Percentiles rank a stretch among this genome's conserved stretches.
phyloP scores from a whole-genome alignment of 1,140 invertebrate genomes.

The Carcinoscorpius rotundicauda region DNA sequence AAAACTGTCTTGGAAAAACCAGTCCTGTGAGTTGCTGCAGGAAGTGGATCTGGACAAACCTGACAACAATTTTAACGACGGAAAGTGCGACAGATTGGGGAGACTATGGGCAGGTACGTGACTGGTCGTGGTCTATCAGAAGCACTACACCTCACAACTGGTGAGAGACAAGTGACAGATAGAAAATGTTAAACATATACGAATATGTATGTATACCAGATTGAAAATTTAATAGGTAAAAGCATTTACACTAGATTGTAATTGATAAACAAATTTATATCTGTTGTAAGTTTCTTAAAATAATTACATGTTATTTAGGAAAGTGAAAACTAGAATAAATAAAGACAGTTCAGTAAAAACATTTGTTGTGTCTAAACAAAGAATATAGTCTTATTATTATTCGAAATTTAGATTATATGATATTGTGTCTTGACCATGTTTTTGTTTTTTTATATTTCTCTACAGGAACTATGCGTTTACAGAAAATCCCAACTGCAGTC shows the following conservation, averaged over 20 bases:
- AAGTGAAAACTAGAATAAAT: too few relatives aligned
- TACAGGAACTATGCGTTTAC: constrained; percentile 41
- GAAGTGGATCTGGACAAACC: too few relatives aligned
- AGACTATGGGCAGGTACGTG: constrained; percentile 45
- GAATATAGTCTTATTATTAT: neutral
- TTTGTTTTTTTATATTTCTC: neutral
- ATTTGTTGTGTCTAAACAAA: neutral
- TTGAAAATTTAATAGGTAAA: neutral
- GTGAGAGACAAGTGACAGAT: neutral
- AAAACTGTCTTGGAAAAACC: too few relatives aligned
- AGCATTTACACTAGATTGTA: too few relatives aligned
- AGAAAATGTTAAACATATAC: neutral
- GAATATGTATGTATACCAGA: neutral
- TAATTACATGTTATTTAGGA: too few relatives aligned
- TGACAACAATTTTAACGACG: constrained; percentile 53
- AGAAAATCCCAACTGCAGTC: constrained; percentile 24
- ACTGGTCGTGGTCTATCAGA: neutral
- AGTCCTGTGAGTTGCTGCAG: too few relatives aligned
- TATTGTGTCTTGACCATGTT: neutral
- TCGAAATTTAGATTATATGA: neutral
- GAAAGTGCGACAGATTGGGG: constrained; percentile 65
- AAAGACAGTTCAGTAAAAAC: neutral
- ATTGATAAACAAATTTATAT: too few relatives aligned
- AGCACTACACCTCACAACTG: neutral
- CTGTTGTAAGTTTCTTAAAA: too few relatives aligned